These are phyloP conservation scores for Rhopilema esculentum DNA, from an alignment of 30 jellyfish, hydroid and myxozoan genomes.

Conservation along the genomic window DNA sequence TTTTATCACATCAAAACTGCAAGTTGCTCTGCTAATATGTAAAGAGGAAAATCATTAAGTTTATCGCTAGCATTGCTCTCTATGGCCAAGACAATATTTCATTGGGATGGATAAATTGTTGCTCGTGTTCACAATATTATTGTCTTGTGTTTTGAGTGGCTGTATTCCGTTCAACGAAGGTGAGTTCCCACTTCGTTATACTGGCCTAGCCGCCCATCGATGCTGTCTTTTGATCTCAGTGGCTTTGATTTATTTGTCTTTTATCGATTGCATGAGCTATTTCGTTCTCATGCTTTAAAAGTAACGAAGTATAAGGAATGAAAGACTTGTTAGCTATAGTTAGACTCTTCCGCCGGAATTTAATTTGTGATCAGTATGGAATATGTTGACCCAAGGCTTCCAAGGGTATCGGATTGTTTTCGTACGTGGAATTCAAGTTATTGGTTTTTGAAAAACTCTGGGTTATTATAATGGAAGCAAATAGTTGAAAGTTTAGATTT, in stretches of 20 bases:
- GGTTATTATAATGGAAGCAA: too few species aligned
- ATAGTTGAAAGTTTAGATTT: too few species aligned
- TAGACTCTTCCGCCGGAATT: too few species aligned
- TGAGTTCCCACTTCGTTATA: neutral
- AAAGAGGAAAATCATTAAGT: neutral
- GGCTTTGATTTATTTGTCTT: neutral
- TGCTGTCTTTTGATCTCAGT: neutral
- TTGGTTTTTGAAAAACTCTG: too few species aligned
- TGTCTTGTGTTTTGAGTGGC: slow-evolving; percentile 1
- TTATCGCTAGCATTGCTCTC: neutral
- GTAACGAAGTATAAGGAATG: too few species aligned
- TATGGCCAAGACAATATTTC: slow-evolving; percentile 12
- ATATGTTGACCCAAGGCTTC: too few species aligned
- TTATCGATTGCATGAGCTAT: neutral
- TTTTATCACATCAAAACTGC: neutral
- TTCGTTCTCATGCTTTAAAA: neutral
- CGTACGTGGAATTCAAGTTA: too few species aligned
- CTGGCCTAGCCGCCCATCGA: neutral
- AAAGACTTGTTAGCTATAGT: too few species aligned
- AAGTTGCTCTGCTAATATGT: neutral
- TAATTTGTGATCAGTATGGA: too few species aligned
- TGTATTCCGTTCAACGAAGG: slow-evolving; percentile 41
- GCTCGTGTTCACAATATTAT: slow-evolving; percentile 2
- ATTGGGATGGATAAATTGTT: slow-evolving; percentile 20
- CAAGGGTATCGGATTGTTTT: too few species aligned